Evolutionary conservation across 92 coral and sea anemone species (phyloP).

Genomic region (Zoanthus gigantus): DNA sequence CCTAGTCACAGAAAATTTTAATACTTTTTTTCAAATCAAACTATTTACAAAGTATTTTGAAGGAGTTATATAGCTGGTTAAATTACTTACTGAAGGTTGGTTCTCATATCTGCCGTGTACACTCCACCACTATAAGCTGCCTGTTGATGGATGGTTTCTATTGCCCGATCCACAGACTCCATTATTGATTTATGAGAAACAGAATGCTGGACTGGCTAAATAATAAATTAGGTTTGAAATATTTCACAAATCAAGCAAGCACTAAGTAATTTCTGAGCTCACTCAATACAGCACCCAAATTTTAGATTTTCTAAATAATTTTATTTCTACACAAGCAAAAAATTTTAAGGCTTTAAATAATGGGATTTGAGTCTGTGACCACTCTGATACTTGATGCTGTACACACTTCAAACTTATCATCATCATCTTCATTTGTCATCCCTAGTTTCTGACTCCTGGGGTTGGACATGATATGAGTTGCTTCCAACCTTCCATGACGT

Average conservation of each 20-base stretch:
- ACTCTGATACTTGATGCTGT: too few species aligned
- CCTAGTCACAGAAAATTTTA: too few species aligned
- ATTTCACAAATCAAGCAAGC: background rate
- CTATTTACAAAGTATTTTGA: background rate
- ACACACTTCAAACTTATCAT: too few species aligned
- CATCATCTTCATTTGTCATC: too few species aligned
- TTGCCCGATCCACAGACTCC: constrained; percentile 49
- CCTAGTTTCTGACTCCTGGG: too few species aligned
- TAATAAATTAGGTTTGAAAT: background rate
- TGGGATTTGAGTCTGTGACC: too few species aligned
- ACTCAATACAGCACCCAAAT: background rate
- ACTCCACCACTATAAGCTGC: constrained; percentile 36
- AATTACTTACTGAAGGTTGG: constrained; percentile 42
- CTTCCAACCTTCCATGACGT: too few species aligned
- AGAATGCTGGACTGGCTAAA: background rate
- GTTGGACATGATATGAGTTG: too few species aligned
- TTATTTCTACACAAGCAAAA: too few species aligned
- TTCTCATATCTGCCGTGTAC: constrained; percentile 40
- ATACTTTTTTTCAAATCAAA: too few species aligned
- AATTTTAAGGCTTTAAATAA: too few species aligned
- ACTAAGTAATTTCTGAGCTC: background rate
- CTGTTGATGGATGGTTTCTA: constrained; percentile 43
- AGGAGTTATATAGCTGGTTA: background rate
- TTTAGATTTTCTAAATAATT: background rate
- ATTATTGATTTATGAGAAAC: constrained; percentile 16